These are phyloP conservation scores for Sebastes minor DNA, from an alignment of 2,797 vertebrate species.

Conservation along the genomic window DNA sequence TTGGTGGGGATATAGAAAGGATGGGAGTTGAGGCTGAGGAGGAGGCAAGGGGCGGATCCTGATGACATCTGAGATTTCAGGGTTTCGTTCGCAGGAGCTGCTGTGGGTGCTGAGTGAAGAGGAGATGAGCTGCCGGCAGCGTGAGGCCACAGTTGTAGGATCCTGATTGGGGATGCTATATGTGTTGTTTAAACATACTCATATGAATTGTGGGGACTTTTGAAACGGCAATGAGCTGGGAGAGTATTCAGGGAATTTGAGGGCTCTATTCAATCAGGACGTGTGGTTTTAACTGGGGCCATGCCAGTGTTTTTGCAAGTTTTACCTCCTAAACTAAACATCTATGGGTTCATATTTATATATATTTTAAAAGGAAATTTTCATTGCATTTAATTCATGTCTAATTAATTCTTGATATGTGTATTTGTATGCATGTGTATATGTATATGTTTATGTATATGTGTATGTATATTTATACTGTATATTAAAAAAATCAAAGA, in stretches of 20 bases:
- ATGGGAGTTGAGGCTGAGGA: conserved; percentile 41
- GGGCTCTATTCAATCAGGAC: not conserved
- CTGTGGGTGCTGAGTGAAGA: conserved; percentile 61
- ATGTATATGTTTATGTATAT: too few relatives aligned
- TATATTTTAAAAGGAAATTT: too few relatives aligned
- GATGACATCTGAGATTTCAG: conserved; percentile 63
- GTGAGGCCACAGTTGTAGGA: conserved; percentile 31
- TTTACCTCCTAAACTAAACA: not conserved
- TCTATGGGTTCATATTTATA: too few relatives aligned
- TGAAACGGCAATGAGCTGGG: fast-evolving
- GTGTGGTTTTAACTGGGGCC: not conserved
- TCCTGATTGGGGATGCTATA: conserved; percentile 29
- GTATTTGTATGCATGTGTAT: too few relatives aligned
- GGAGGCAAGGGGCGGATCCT: conserved; percentile 21
- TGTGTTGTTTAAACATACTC: not conserved
- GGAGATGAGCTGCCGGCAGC: conserved; percentile 59
- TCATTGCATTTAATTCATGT: too few relatives aligned
- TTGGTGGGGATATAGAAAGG: conserved; percentile 29
- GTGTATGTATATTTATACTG: too few relatives aligned
- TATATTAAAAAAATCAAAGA: too few relatives aligned
- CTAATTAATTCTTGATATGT: too few relatives aligned
- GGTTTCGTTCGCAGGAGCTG: conserved; percentile 57
- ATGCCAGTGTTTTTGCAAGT: not conserved
- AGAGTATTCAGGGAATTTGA: not conserved
- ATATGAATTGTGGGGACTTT: not conserved